Conservation (phyloP, 2,888 invertebrate species). For the Ichneumon xanthorius region DNA sequence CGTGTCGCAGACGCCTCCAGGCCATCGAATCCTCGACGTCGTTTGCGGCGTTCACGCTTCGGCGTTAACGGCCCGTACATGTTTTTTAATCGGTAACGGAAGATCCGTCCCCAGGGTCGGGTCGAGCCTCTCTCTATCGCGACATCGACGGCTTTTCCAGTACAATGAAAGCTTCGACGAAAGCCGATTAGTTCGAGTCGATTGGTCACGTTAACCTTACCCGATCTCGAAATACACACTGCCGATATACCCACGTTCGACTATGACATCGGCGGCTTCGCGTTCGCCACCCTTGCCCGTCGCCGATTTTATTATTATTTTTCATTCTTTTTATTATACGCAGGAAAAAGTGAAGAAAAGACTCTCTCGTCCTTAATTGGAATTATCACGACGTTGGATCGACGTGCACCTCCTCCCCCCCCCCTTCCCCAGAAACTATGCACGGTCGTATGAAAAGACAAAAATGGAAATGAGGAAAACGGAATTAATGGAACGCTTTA, state of each 20-base stretch:
- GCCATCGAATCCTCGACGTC: constrained; percentile 21
- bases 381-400: too few relatives aligned
- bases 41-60: not conserved
- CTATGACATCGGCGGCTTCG: not conserved
- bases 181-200: constrained; percentile 71
- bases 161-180: constrained; percentile 64
- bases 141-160: constrained; percentile 61
- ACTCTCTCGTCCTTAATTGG: too few relatives aligned
- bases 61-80: constrained; percentile 10
- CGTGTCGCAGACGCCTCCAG: not conserved
- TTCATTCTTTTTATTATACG: not conserved
- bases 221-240: constrained; percentile 64
- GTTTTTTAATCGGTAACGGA: constrained; percentile 50
- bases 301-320: not conserved
- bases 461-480: not conserved
- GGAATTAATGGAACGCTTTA: not conserved
- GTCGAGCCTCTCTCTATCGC: constrained; percentile 33
- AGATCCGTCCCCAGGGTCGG: constrained; percentile 45
- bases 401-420: too few relatives aligned
- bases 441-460: too few relatives aligned
- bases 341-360: not conserved
- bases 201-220: constrained; percentile 70
- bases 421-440: too few relatives aligned
- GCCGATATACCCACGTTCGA: constrained; percentile 33
- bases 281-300: constrained; percentile 3